Evolutionary conservation across 2,888 invertebrate genomes (phyloP).

Genomic region (Erannis defoliaria): DNA sequence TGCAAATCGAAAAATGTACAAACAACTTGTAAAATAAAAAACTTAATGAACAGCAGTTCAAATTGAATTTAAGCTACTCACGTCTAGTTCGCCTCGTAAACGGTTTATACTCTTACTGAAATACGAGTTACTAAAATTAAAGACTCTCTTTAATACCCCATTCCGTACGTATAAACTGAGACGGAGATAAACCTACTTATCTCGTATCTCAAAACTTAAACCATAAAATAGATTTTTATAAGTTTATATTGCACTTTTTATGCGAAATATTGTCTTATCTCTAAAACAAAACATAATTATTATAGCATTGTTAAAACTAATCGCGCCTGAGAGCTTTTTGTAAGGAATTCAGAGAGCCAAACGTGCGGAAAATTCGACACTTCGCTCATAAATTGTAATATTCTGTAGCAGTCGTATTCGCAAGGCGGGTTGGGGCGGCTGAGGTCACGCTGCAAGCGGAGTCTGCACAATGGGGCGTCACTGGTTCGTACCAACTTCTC

Average conservation of each 20-base stretch:
- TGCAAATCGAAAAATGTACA: conserved; percentile 27
- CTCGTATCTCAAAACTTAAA: conserved; percentile 50
- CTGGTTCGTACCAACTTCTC: conserved; percentile 72
- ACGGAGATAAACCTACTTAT: conserved; percentile 60
- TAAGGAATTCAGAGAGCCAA: not conserved
- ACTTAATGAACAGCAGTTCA: conserved; percentile 52
- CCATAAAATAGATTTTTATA: conserved; percentile 42
- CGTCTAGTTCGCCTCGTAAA: conserved; percentile 73
- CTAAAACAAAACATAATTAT: conserved; percentile 5
- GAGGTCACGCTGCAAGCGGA: conserved; percentile 45
- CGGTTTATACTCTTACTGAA: conserved; percentile 71
- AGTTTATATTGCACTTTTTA: conserved; percentile 23
- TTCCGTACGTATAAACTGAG: conserved; percentile 61
- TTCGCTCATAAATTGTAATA: conserved; percentile 22
- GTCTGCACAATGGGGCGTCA: conserved; percentile 54
- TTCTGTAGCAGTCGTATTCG: conserved; percentile 25
- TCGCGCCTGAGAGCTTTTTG: conserved; percentile 9
- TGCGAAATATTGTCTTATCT: conserved; percentile 11
- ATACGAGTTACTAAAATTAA: conserved; percentile 71
- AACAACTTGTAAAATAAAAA: conserved; percentile 31
- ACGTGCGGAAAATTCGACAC: conserved; percentile 20
- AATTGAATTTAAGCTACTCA: conserved; percentile 72
- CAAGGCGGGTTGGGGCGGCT: conserved; percentile 25
- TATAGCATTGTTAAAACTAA: conserved; percentile 5
- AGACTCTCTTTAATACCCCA: conserved; percentile 67